Conservation (phyloP, 2,113 vertebrate genomes). For the Callaeas wilsoni region DNA sequence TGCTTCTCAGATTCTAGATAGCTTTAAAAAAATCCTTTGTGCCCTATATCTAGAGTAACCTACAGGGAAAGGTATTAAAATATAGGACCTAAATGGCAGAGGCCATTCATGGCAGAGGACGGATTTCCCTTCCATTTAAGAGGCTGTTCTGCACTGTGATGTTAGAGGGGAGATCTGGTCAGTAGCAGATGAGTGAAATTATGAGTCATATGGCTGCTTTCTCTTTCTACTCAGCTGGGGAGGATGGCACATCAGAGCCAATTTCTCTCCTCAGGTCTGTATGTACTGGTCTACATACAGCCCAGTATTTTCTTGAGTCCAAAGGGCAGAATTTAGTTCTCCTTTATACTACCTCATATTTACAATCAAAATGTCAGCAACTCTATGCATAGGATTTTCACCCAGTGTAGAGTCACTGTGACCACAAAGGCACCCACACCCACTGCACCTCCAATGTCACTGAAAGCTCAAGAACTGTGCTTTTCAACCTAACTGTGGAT, state of each 20-base stretch:
- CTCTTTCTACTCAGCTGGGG: background rate
- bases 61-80: background rate
- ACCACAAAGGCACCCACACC: background rate
- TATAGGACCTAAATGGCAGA: background rate
- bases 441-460: background rate
- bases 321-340: background rate
- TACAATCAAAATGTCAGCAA: background rate
- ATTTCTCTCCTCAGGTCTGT: background rate
- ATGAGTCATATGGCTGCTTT: background rate
- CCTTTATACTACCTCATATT: background rate
- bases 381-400: background rate
- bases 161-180: background rate
- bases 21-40: background rate
- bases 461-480: background rate
- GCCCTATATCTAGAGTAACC: background rate
- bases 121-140: background rate
- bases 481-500: background rate
- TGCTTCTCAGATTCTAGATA: background rate
- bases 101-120: background rate
- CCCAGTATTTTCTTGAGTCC: background rate
- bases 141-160: background rate
- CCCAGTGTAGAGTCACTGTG: background rate
- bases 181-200: background rate
- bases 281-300: too few species aligned
- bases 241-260: background rate